phyloP scores from a whole-genome alignment of 2,113 vertebrate species.

The Percopsis transmontana region DNA sequence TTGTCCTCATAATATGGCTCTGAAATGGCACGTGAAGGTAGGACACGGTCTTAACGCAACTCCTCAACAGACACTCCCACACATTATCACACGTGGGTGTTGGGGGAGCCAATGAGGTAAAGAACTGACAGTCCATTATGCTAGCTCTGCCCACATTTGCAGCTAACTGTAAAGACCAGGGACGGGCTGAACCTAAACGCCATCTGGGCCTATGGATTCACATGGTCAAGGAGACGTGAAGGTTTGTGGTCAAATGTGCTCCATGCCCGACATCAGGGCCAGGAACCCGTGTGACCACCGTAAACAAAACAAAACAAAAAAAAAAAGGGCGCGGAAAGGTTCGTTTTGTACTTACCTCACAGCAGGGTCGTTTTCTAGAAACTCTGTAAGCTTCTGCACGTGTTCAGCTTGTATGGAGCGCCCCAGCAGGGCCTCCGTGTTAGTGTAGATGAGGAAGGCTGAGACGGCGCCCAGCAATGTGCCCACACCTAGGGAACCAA shows the following conservation, averaged over 20 bases:
- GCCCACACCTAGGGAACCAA: constrained; percentile 93
- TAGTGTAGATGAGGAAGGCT: constrained; percentile 96
- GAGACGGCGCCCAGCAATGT: constrained; percentile 91
- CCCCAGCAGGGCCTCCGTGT: constrained; percentile 94
- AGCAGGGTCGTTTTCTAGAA: constrained; percentile 92
- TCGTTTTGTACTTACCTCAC: constrained; percentile 83
- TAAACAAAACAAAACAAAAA: background rate
- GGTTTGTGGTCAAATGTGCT: background rate
- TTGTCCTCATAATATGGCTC: no score
- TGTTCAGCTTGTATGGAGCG: constrained; percentile 93
- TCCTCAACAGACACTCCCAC: no score
- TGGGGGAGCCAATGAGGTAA: background rate
- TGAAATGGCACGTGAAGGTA: no score
- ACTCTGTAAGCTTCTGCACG: constrained; percentile 92
- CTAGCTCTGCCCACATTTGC: background rate
- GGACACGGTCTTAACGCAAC: no score
- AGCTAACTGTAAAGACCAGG: background rate
- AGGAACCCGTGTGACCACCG: background rate
- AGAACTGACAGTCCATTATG: background rate
- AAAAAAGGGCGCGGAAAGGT: background rate
- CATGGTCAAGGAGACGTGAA: background rate
- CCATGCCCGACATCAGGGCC: background rate
- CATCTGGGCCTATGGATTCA: background rate
- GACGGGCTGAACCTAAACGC: background rate
- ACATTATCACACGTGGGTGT: background rate